Conservation (phyloP, 2,113 vertebrate genomes). For the Lagopus leucura region DNA sequence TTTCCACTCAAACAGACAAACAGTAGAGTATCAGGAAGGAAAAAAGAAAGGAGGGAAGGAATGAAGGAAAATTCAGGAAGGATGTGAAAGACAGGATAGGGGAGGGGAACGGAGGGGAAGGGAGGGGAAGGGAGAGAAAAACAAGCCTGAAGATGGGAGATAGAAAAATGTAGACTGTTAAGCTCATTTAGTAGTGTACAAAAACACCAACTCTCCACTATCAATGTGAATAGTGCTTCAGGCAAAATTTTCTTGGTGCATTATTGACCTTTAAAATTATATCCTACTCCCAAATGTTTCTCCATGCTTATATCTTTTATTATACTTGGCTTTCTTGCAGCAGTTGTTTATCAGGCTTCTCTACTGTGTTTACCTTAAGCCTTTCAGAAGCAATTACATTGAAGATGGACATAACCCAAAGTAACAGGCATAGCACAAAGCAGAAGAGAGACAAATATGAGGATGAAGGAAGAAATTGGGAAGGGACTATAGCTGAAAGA, state of each 20-base stretch:
- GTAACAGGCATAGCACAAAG: not conserved
- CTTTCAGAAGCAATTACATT: slow-evolving; percentile 58
- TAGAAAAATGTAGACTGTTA: not conserved
- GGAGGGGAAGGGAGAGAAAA: accelerated
- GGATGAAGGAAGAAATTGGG: not conserved
- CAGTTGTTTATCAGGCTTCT: slow-evolving; percentile 57
- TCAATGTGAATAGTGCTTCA: slow-evolving; percentile 7
- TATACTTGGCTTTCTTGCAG: slow-evolving; percentile 54
- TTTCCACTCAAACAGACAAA: not conserved
- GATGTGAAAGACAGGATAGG: not conserved
- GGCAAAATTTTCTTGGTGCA: slow-evolving; percentile 12
- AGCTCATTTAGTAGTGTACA: slow-evolving; percentile 1
- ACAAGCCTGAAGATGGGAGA: not conserved
- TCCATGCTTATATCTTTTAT: slow-evolving; percentile 53
- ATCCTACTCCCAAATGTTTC: slow-evolving; percentile 51
- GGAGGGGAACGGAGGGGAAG: not conserved
- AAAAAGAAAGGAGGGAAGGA: too few relatives aligned
- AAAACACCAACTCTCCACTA: not conserved
- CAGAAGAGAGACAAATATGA: not conserved
- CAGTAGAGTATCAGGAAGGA: not conserved
- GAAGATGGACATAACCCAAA: slow-evolving; percentile 15
- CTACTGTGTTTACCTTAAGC: slow-evolving; percentile 60
- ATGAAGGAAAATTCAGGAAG: too few relatives aligned
- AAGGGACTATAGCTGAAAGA: not conserved
- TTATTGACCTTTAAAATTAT: slow-evolving; percentile 72